These are phyloP conservation scores for Taxidea taxus DNA, from an alignment of 2,113 vertebrate genomes.

Conservation along the genomic window DNA sequence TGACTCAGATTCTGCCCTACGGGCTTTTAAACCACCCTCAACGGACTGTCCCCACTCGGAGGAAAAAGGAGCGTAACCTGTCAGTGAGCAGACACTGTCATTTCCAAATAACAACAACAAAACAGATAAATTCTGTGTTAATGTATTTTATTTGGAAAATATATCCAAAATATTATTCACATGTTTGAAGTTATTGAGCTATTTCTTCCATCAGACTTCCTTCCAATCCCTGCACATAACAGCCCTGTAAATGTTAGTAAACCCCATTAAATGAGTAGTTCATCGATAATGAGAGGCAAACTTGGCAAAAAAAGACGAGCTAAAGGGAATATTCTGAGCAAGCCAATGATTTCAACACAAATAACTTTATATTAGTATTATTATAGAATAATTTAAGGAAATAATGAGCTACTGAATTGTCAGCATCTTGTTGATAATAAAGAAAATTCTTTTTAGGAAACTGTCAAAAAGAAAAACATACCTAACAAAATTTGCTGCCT, in stretches of 20 bases:
- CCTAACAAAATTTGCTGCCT: background rate
- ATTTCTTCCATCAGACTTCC: background rate
- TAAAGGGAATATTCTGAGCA: background rate
- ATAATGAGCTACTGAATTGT: background rate
- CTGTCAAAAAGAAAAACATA: background rate
- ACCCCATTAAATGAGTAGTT: background rate
- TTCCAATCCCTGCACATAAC: background rate
- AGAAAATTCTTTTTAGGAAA: background rate
- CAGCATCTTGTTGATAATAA: background rate
- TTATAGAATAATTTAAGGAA: background rate
- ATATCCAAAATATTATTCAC: background rate
- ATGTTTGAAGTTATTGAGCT: background rate
- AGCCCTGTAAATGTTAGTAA: background rate
- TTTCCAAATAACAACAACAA: background rate
- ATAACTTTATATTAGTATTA: background rate
- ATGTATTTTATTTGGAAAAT: background rate
- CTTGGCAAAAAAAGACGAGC: background rate
- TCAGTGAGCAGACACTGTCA: background rate
- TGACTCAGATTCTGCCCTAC: rapidly evolving
- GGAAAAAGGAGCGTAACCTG: background rate
- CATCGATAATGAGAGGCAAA: too few species aligned
- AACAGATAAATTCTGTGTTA: background rate
- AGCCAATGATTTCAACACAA: background rate
- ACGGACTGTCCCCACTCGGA: background rate
- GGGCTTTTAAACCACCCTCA: background rate